Percentiles rank a stretch among this genome's conserved stretches.
Evolutionary conservation across 2,888 invertebrate genomes (phyloP).

Genomic region (Mystacides longicornis): DNA sequence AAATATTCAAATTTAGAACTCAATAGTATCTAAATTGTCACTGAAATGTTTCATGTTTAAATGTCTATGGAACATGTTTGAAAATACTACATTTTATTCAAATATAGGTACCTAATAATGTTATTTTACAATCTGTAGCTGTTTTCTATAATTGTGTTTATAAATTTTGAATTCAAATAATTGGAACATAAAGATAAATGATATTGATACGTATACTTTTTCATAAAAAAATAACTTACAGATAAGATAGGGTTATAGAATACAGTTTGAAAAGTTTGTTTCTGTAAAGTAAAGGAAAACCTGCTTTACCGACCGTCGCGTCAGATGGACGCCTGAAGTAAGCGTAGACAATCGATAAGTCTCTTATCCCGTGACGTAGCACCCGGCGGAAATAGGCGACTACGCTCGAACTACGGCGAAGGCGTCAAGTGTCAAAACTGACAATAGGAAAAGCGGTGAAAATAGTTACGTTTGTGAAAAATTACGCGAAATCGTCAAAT

Average conservation of each 20-base stretch:
- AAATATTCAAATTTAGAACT: too few relatives aligned
- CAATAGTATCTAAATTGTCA: too few relatives aligned
- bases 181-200: too few relatives aligned
- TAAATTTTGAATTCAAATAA: too few relatives aligned
- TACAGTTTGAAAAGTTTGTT: background rate
- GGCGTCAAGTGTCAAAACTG: slow-evolving; percentile 26
- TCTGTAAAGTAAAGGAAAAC: background rate
- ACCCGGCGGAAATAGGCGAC: slow-evolving; percentile 35
- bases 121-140: too few relatives aligned
- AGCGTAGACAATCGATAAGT: slow-evolving; percentile 37
- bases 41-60: too few relatives aligned
- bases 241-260: background rate
- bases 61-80: too few relatives aligned
- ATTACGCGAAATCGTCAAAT: background rate
- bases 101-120: too few relatives aligned
- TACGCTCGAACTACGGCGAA: slow-evolving; percentile 34
- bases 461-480: slow-evolving; percentile 5
- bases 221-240: too few relatives aligned
- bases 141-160: too few relatives aligned
- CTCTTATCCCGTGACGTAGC: slow-evolving; percentile 39
- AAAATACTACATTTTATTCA: too few relatives aligned
- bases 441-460: slow-evolving; percentile 22
- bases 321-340: slow-evolving; percentile 21
- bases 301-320: slow-evolving; percentile 18
- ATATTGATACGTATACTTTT: too few relatives aligned